These are phyloP conservation scores for Turritopsis dohrnii DNA, from an alignment of 30 jellyfish, hydroid and myxozoan genomes.

Conservation along the genomic window DNA sequence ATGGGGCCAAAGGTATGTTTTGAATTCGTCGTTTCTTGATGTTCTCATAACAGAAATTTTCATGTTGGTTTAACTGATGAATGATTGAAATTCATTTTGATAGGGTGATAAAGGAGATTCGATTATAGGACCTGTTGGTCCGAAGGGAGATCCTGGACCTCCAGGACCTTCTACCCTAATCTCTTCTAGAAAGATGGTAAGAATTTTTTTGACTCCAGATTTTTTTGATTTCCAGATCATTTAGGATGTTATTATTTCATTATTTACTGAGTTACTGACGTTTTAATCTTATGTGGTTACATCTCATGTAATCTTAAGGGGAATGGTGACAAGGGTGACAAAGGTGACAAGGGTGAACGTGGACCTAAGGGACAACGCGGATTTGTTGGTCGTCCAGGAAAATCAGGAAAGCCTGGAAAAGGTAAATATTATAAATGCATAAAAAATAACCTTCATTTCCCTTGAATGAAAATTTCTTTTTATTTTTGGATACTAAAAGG, in stretches of 20 bases:
- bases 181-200: background rate
- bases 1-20: background rate
- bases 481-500: too few species aligned
- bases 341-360: slow-evolving; percentile 3
- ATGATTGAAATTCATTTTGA: background rate
- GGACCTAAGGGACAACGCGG: background rate
- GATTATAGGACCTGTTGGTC: background rate
- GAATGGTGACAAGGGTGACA: background rate
- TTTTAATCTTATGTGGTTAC: too few species aligned
- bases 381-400: background rate
- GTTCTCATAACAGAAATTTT: background rate
- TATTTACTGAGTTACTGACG: too few species aligned
- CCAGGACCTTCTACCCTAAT: background rate
- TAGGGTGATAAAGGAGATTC: slow-evolving; percentile 21
- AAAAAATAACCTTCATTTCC: background rate
- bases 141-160: slow-evolving; percentile 9
- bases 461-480: too few species aligned
- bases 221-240: background rate
- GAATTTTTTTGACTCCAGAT: background rate
- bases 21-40: too few species aligned
- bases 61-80: background rate
- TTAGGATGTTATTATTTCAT: too few species aligned
- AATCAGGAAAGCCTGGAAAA: background rate
- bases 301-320: background rate
- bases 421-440: too few species aligned